Conservation (phyloP, 2,113 vertebrate species). For the Pelodiscus sinensis region DNA sequence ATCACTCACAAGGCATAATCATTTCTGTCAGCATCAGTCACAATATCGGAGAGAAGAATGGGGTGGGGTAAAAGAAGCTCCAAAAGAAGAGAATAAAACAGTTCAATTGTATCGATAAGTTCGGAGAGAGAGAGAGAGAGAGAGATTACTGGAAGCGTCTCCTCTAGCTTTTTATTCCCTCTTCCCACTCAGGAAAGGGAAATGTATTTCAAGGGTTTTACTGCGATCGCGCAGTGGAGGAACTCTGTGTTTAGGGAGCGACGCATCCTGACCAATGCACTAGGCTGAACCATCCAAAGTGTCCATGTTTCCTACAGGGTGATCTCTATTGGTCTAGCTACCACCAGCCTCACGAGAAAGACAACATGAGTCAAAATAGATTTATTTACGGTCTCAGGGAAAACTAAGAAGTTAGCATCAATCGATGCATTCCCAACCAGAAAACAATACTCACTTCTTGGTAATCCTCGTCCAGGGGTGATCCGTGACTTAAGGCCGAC, state of each 20-base stretch:
- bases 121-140: not conserved
- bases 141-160: conserved; percentile 32
- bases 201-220: conserved; percentile 59
- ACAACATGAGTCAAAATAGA: not conserved
- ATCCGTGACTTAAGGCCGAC: too few species aligned
- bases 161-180: conserved; percentile 21
- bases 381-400: not conserved
- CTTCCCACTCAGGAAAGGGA: conserved; percentile 30
- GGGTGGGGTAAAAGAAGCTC: conserved; percentile 48
- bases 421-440: not conserved
- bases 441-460: not conserved
- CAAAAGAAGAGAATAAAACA: not conserved
- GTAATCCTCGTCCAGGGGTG: not conserved
- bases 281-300: not conserved
- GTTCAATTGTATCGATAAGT: not conserved
- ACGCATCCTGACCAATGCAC: not conserved
- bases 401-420: not conserved
- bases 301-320: not conserved
- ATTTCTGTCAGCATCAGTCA: conserved; percentile 73
- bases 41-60: conserved; percentile 43
- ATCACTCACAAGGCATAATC: conserved; percentile 87
- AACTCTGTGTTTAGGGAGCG: conserved; percentile 40
- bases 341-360: not conserved
- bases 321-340: not conserved
- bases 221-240: conserved; percentile 57